Evolutionary conservation across 35 echinoderm and acorn worm species (phyloP), one percentile per base, ranked within the genome.

Genomic region (Apostichopus parvimensis): DNA sequence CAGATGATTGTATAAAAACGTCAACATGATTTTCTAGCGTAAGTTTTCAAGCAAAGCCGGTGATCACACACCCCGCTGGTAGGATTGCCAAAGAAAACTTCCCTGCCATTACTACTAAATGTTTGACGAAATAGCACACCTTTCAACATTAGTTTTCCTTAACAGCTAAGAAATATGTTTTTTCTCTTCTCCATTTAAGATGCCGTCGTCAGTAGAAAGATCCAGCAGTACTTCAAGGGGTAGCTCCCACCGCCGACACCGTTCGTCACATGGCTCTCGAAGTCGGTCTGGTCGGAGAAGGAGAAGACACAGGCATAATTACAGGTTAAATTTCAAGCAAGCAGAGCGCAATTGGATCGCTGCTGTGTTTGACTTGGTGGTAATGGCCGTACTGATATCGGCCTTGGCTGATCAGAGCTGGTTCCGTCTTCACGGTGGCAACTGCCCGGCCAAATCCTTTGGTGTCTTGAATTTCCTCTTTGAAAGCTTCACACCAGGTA

Each of bases 281-380:
- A 81, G 73, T 24, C 66, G 87, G 56, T 89, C 89, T 12, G 81
- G 80, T 34, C 89, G 93, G 82, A 75, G 77, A 55, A 90, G 94
- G 54, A 94, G 91, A 60, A 68, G 93, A 24, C 94, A 90, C 53
- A 92, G 96, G 73, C 79, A 94, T 76, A 79, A 93, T 77, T 91
- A 91, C 13, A 91, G 91, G 70, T 78, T 94, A 5, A 82, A 90
- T 71, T 93, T 95, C 11, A 99, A 99, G 83, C 93, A 93, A 57
- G 79, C 93, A 0, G 97, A 99, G 78, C 65, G 97, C 21, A 99
- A 99, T 79, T 77, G 96, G 18, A 93, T 96, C 2, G 97, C 97
- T 5, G 95, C 97, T 54, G 95, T 96, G 9, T 77, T 98, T 57
- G 97, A 95, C 18, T 93, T 99, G 95, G 91, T 99, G 60, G 97